Evolutionary conservation across 2,888 invertebrate genomes (phyloP).

Genomic region (Caenorhabditis virilis): DNA sequence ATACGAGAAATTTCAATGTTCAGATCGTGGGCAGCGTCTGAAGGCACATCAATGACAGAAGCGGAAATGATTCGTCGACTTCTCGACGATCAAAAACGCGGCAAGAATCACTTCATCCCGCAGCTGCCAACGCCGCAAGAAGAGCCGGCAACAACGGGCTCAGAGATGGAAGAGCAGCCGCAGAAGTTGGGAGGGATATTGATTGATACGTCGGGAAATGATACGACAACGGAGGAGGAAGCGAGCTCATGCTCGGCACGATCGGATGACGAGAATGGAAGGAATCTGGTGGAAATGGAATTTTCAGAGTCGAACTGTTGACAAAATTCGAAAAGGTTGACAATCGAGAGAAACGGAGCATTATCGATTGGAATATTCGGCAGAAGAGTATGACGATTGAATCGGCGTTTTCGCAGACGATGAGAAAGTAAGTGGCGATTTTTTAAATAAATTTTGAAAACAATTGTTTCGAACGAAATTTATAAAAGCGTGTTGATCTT

Average conservation of each 20-base stretch:
- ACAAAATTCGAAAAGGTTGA: too few species aligned
- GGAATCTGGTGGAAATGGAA: too few species aligned
- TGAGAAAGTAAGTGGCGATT: too few species aligned
- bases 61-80: slow-evolving; percentile 58
- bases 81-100: slow-evolving; percentile 58
- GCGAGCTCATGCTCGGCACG: slow-evolving; percentile 22
- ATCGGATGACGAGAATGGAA: slow-evolving; percentile 33
- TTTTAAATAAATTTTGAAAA: too few species aligned
- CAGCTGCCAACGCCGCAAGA: slow-evolving; percentile 36
- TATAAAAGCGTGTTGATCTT: too few species aligned
- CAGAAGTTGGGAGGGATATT: not conserved
- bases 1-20: too few species aligned
- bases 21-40: slow-evolving; percentile 65
- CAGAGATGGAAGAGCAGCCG: slow-evolving; percentile 10
- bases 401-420: too few species aligned
- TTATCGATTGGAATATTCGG: too few species aligned
- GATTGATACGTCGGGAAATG: slow-evolving; percentile 12
- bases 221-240: slow-evolving; percentile 35
- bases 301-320: too few species aligned
- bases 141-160: slow-evolving; percentile 1
- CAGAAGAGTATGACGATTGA: too few species aligned
- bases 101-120: slow-evolving; percentile 49
- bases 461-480: too few species aligned
- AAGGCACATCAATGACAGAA: slow-evolving; percentile 52
- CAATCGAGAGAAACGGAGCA: too few species aligned